phyloP scores from a whole-genome alignment of 2,113 vertebrate species.

The Spea bombifrons region DNA sequence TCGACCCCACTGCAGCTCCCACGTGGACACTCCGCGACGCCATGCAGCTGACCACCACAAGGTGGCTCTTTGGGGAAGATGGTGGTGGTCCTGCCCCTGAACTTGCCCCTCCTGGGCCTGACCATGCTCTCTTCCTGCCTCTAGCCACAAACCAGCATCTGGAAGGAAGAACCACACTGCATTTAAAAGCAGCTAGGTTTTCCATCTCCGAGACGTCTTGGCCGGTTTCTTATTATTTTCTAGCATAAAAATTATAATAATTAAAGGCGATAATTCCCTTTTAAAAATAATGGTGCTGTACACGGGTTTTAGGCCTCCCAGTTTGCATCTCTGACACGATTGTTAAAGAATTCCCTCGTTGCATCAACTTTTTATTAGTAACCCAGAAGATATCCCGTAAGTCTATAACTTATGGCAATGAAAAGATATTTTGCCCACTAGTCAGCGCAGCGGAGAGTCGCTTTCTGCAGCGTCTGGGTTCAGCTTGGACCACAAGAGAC shows the following conservation, averaged over 20 bases:
- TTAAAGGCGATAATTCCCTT: neutral
- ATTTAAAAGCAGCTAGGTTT: too few relatives aligned
- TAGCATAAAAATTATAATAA: neutral
- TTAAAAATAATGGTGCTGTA: neutral
- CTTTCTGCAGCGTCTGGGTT: constrained; percentile 27
- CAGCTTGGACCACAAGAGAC: constrained; percentile 31
- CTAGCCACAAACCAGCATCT: too few relatives aligned
- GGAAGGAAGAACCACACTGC: too few relatives aligned
- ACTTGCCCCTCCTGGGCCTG: too few relatives aligned
- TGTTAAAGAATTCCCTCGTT: neutral
- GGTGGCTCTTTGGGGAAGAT: too few relatives aligned
- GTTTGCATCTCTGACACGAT: neutral
- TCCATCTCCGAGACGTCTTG: too few relatives aligned
- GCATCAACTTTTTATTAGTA: neutral
- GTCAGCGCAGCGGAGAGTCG: constrained; percentile 3
- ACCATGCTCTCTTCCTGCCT: too few relatives aligned
- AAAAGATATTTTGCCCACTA: constrained; percentile 18
- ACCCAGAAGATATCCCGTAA: neutral
- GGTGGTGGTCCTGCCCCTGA: too few relatives aligned
- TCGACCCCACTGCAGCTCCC: too few relatives aligned
- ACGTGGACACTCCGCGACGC: too few relatives aligned
- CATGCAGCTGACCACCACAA: too few relatives aligned
- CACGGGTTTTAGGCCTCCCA: neutral
- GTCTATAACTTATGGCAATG: neutral
- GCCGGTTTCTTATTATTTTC: too few relatives aligned